A percentile compares a stretch with the other conserved stretches of the same genome.
Evolutionary conservation across 2,888 invertebrate genomes (phyloP).

Genomic region (Cabera pusaria): DNA sequence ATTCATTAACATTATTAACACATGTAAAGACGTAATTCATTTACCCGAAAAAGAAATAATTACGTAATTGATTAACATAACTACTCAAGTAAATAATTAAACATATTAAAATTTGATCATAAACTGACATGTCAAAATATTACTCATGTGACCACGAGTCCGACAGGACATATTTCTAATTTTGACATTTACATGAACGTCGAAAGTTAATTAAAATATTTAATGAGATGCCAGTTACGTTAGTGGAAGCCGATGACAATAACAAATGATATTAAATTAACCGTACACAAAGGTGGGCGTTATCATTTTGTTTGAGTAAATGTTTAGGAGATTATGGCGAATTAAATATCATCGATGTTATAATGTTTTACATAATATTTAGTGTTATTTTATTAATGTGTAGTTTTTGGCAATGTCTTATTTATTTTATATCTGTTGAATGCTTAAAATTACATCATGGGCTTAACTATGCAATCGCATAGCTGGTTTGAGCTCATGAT

Average conservation of each 20-base stretch:
- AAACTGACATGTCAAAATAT: conserved; percentile 45
- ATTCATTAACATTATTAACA: too few species aligned
- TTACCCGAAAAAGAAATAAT: too few species aligned
- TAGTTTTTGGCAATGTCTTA: background rate
- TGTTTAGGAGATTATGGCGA: conserved; percentile 41
- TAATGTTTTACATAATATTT: conserved; percentile 7
- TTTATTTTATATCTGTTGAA: too few species aligned
- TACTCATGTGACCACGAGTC: conserved; percentile 46
- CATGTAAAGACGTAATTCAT: too few species aligned
- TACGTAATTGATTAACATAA: conserved; percentile 12
- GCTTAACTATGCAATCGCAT: too few species aligned
- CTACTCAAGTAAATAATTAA: conserved; percentile 17
- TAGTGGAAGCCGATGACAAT: conserved; percentile 68
- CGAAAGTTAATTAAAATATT: conserved; percentile 79
- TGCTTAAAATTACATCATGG: too few species aligned
- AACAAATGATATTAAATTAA: conserved; percentile 78
- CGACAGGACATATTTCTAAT: conserved; percentile 55
- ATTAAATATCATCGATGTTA: conserved; percentile 5
- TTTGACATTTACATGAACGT: conserved; percentile 63
- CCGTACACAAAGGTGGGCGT: conserved; percentile 67
- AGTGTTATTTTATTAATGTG: conserved; percentile 5
- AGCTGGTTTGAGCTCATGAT: too few species aligned
- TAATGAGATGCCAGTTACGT: conserved; percentile 69
- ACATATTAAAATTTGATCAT: conserved; percentile 30
- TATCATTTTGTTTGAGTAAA: conserved; percentile 44